Percentiles rank a stretch among this genome's conserved stretches.
These are phyloP conservation scores for Pterobdella sp. DNA, from an alignment of 2,888 invertebrate genomes.

Conservation along the genomic window DNA sequence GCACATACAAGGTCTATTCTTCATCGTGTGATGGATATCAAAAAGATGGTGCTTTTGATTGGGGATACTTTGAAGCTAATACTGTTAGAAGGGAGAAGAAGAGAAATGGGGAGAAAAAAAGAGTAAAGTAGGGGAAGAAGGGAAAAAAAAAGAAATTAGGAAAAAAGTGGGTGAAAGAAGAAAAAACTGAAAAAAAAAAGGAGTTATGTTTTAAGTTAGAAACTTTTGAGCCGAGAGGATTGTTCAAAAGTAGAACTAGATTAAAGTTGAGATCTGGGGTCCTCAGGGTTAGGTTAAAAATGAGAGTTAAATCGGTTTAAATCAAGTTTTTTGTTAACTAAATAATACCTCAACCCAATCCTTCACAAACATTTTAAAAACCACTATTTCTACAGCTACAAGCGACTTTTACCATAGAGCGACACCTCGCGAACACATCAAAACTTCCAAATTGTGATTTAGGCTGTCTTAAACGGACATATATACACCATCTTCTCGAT, in stretches of 20 bases:
- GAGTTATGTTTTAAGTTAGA: too few species aligned
- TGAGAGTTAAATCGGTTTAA: not conserved
- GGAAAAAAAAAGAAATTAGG: too few species aligned
- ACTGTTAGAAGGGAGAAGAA: too few species aligned
- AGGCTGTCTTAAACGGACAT: not conserved
- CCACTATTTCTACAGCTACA: not conserved
- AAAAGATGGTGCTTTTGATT: not conserved
- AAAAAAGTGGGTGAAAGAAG: too few species aligned
- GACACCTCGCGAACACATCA: not conserved
- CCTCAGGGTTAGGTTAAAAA: not conserved
- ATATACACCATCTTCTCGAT: not conserved
- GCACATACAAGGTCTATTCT: not conserved
- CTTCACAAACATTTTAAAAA: not conserved
- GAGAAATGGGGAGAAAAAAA: too few species aligned
- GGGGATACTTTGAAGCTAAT: too few species aligned
- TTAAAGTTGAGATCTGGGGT: not conserved
- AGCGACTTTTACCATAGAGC: not conserved
- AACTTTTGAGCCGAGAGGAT: slow-evolving; percentile 2
- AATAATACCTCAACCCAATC: not conserved
- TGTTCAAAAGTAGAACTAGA: not conserved
- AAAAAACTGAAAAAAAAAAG: too few species aligned
- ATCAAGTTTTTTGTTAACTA: slow-evolving; percentile 10
- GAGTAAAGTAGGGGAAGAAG: too few species aligned
- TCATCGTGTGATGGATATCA: not conserved
- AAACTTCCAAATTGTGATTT: not conserved